These are phyloP conservation scores for Ictalurus furcatus DNA, from an alignment of 2,113 vertebrate genomes.

Conservation along the genomic window DNA sequence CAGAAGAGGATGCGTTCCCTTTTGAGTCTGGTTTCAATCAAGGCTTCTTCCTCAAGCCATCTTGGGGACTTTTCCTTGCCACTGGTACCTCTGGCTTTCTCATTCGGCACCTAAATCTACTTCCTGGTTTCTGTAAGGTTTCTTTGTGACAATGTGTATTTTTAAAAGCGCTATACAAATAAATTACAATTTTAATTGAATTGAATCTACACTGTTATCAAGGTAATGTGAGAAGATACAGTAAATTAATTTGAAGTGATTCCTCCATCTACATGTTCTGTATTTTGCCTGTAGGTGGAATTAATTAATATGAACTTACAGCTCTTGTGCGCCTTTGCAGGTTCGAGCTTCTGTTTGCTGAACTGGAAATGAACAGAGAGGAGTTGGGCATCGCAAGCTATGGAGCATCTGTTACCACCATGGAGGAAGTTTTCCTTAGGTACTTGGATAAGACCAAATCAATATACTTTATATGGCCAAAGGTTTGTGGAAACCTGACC, in stretches of 20 bases:
- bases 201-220: background rate
- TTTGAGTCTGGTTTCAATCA: background rate
- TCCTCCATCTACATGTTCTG: background rate
- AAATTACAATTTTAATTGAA: background rate
- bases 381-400: constrained; percentile 95
- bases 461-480: background rate
- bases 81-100: background rate
- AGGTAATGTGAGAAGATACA: background rate
- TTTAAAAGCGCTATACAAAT: background rate
- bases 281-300: background rate
- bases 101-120: background rate
- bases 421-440: constrained; percentile 98
- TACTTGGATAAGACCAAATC: constrained; percentile 53
- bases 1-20: background rate
- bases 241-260: background rate
- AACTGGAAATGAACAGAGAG: constrained; percentile 90
- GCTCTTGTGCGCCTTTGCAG: constrained; percentile 64
- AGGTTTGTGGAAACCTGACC: background rate
- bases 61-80: background rate
- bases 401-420: constrained; percentile 93
- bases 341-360: constrained; percentile 91
- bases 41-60: background rate
- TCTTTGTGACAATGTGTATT: background rate
- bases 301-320: background rate
- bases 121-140: background rate